phyloP scores from a whole-genome alignment of 2,797 vertebrate species.

The Tarsius wallacei region DNA sequence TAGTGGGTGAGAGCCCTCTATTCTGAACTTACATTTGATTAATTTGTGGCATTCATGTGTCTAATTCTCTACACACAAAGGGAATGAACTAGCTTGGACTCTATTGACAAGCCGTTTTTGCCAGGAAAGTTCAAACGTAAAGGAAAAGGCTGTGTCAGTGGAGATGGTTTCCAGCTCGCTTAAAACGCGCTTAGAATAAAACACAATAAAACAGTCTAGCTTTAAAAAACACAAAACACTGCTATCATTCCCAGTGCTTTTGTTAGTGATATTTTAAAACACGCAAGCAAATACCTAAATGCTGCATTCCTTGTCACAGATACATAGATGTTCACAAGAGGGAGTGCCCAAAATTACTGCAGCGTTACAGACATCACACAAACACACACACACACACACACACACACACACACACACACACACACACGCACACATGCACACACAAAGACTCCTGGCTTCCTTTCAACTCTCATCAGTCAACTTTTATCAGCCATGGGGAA shows the following conservation, averaged over 20 bases:
- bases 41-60: conserved; percentile 95
- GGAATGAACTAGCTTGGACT: conserved; percentile 94
- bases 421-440: conserved; percentile 8
- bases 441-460: conserved; percentile 57
- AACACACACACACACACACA: no score
- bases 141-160: conserved; percentile 80
- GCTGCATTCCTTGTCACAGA: not conserved
- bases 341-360: not conserved
- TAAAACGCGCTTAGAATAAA: conserved; percentile 73
- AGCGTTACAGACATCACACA: conserved; percentile 41
- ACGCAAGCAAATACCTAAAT: conserved; percentile 1
- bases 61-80: conserved; percentile 93
- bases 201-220: conserved; percentile 51
- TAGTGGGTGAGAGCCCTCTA: conserved; percentile 92
- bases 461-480: conserved; percentile 77
- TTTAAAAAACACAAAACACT: conserved; percentile 45
- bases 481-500: conserved; percentile 63
- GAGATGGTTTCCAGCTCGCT: conserved; percentile 81
- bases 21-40: conserved; percentile 95
- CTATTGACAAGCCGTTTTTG: conserved; percentile 94
- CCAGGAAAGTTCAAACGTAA: conserved; percentile 86
- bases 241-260: conserved; percentile 31
- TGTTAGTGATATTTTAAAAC: conserved; percentile 75
- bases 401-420: conserved; percentile 62
- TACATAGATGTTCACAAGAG: not conserved